Percentiles rank a stretch among this genome's conserved stretches.
Conservation (phyloP, 1,140 invertebrate species). For the Drosophila micromelanica region DNA sequence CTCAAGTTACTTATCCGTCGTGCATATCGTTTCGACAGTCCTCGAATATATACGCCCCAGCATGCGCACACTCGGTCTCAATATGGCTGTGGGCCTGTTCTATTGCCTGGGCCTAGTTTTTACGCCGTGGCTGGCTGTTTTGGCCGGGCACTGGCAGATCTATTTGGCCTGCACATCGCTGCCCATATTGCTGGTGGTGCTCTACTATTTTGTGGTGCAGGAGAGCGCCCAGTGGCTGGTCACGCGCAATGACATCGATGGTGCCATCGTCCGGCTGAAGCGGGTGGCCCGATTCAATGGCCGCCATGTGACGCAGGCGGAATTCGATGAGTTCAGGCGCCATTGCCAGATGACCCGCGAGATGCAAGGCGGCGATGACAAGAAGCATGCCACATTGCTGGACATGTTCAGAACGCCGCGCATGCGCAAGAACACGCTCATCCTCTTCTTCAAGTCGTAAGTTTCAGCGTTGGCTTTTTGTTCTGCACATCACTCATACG, state of each 20-base stretch:
- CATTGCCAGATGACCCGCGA: constrained; percentile 83
- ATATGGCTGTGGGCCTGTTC: constrained; percentile 87
- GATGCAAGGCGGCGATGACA: constrained; percentile 71
- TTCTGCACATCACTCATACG: constrained; percentile 12
- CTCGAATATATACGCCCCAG: constrained; percentile 87
- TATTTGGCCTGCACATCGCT: constrained; percentile 86
- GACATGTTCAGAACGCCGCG: constrained; percentile 86
- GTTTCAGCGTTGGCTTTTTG: constrained; percentile 27
- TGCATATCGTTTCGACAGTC: constrained; percentile 70
- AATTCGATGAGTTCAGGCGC: constrained; percentile 85
- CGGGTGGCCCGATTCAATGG: constrained; percentile 87
- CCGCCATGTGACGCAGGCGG: constrained; percentile 83
- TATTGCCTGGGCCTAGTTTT: constrained; percentile 86
- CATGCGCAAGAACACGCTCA: constrained; percentile 86
- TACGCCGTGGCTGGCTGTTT: constrained; percentile 86
- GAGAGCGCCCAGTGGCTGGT: constrained; percentile 88
- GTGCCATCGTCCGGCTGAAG: constrained; percentile 86
- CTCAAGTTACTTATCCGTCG: not conserved
- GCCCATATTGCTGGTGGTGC: constrained; percentile 85
- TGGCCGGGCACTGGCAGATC: constrained; percentile 85
- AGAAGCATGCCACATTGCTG: constrained; percentile 83
- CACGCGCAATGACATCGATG: constrained; percentile 86
- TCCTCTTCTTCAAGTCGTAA: constrained; percentile 87
- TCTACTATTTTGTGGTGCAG: constrained; percentile 86
- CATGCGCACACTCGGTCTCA: constrained; percentile 87